A percentile compares a stretch with the other conserved stretches of the same genome.
Evolutionary conservation across 2,888 invertebrate species (phyloP).

Genomic region (Drosophila picticornis): DNA sequence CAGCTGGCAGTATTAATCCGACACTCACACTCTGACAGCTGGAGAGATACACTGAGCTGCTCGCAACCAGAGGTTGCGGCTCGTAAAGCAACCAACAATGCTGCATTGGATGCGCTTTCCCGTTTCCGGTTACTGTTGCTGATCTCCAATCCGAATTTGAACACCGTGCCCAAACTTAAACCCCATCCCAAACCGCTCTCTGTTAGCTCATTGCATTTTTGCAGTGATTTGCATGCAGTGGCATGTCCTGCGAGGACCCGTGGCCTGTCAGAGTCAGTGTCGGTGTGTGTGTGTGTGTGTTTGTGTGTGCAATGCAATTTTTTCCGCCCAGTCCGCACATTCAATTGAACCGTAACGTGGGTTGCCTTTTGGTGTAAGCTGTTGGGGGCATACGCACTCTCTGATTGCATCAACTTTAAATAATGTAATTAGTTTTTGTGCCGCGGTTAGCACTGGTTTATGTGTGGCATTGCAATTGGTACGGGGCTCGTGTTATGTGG

Average conservation of each 20-base stretch:
- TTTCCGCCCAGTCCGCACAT: conserved; percentile 40
- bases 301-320: not conserved
- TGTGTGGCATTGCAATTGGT: conserved; percentile 16
- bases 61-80: conserved; percentile 44
- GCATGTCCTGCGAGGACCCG: conserved; percentile 56
- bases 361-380: conserved; percentile 61
- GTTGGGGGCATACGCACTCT: conserved; percentile 64
- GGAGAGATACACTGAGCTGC: conserved; percentile 15
- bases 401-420: conserved; percentile 80
- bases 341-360: conserved; percentile 74
- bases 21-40: conserved; percentile 23
- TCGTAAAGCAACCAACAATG: conserved; percentile 72
- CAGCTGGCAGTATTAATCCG: conserved; percentile 76
- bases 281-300: not conserved
- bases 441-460: conserved; percentile 43
- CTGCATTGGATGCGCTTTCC: conserved; percentile 34
- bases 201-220: conserved; percentile 56
- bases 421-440: conserved; percentile 81
- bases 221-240: conserved; percentile 74
- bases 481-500: not conserved
- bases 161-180: conserved; percentile 21
- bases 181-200: conserved; percentile 27
- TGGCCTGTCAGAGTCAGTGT: conserved; percentile 3
- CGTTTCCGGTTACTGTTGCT: conserved; percentile 40
- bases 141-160: conserved; percentile 43